These are phyloP conservation scores for Ophion obscuratus DNA, from an alignment of 2,888 invertebrate species.

Conservation along the genomic window DNA sequence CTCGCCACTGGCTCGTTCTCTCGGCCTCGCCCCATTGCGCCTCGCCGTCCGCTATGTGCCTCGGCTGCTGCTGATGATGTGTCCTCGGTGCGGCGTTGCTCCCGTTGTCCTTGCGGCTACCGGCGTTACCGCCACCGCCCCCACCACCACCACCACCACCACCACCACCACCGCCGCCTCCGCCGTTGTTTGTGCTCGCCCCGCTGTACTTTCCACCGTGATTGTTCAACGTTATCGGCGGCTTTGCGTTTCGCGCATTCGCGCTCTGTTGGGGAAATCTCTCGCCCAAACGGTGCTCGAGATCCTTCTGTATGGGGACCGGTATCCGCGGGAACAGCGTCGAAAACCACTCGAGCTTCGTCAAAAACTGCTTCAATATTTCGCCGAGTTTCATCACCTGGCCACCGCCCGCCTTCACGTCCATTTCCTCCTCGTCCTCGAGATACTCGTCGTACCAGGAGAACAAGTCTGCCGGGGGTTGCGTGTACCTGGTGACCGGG, in stretches of 20 bases:
- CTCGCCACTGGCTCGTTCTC: constrained; percentile 83
- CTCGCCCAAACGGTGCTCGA: constrained; percentile 90
- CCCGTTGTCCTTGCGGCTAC: constrained; percentile 78
- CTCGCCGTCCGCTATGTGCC: constrained; percentile 83
- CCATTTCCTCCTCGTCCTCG: constrained; percentile 98
- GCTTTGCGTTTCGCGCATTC: constrained; percentile 81
- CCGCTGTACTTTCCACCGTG: constrained; percentile 80
- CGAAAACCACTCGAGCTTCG: constrained; percentile 99
- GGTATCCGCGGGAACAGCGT: constrained; percentile 99
- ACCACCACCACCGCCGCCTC: constrained; percentile 68
- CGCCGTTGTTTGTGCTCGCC: constrained; percentile 62
- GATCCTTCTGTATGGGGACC: constrained; percentile 97
- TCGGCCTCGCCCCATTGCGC: constrained; percentile 84
- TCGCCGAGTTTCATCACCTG: constrained; percentile 96
- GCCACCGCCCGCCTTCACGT: constrained; percentile 99
- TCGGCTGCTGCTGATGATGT: constrained; percentile 72
- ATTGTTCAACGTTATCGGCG: constrained; percentile 82
- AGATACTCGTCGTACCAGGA: constrained; percentile 99
- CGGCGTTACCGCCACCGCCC: constrained; percentile 45
- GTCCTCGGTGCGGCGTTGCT: constrained; percentile 69
- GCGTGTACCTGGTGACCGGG: constrained; percentile 91
- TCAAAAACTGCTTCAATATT: constrained; percentile 95
- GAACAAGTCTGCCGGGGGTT: constrained; percentile 97
- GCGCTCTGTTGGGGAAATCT: constrained; percentile 86
- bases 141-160: constrained; percentile 46